A percentile compares a stretch with the other conserved stretches of the same genome.
Evolutionary conservation across 2,113 vertebrate species (phyloP).

Genomic region (Stegostoma tigrinum): DNA sequence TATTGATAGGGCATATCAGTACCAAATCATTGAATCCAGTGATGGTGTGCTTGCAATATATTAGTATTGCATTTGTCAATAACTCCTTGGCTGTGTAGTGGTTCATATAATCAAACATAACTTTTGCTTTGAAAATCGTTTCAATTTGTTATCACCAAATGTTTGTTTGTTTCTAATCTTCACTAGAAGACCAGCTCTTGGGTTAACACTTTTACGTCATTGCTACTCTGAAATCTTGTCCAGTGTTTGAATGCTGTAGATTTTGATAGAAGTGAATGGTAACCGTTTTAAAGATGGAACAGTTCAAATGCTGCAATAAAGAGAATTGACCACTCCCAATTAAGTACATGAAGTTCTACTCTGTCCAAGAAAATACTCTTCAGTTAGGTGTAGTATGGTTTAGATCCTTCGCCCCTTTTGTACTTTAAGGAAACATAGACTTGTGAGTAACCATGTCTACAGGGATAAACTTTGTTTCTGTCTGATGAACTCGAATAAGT

Average conservation of each 20-base stretch:
- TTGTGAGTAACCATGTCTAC: neutral
- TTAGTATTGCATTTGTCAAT: neutral
- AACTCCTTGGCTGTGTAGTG: neutral
- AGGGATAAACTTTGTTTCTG: neutral
- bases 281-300: neutral
- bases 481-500: neutral
- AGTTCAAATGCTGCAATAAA: neutral
- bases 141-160: neutral
- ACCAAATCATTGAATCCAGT: neutral
- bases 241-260: neutral
- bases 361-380: neutral
- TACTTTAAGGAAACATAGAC: neutral
- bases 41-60: neutral
- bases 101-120: neutral
- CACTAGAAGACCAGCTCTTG: neutral
- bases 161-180: neutral
- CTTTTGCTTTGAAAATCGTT: neutral
- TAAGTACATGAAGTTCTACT: neutral
- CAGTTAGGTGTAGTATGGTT: neutral
- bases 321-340: neutral
- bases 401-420: neutral
- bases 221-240: neutral
- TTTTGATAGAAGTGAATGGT: neutral
- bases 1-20: neutral
- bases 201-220: neutral